Evolutionary conservation across 2,797 vertebrate species (phyloP), one percentile per base, ranked within the genome.

Genomic region (Phataginus tricuspis): DNA sequence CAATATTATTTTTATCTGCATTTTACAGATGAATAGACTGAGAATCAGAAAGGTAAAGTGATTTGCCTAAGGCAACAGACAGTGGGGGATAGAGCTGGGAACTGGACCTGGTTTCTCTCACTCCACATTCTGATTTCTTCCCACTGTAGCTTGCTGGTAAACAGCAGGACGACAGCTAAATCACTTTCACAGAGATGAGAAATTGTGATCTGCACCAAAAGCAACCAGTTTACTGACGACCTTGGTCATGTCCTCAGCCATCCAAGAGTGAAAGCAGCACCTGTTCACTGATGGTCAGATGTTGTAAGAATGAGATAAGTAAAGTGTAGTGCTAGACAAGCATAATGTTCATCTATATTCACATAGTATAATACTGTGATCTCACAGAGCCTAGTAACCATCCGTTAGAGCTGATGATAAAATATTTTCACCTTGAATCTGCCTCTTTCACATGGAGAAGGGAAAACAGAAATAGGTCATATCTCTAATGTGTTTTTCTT

Each of bases 11-110:
- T 95, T 29, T 90, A 25, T 79, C 64, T 88, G 84, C 63, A 37
- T 78, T 79, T 96, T 94, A 71, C n/a, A 96, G 90, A 61, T 53
- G 63, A 92, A 49, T n/a, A 97, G 71, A 92, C 80, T 74, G 68
- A 95, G 84, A 75, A 45, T 82, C 51, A 63, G 42, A 77, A 87
- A 53, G 37, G 39, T 25, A 51, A 66, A 95, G 31, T 14, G n/a
- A 39, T 51, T 34, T 49, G 15, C 14, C 14, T 63, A 14, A 39
- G 19, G 18, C 34, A 53, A 45, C 34, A 74, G 16, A 2, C 21
- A 21, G 21, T 5, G n/a, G 57, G 13, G 57, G 55, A 31, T 0
- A 13, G 45, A 63, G 51, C 37, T 78, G 42, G 27, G 45, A 77
- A 59, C 4, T 12, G 42, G 49, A 34, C 21, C 66, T 78, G 53